phyloP scores from a whole-genome alignment of 2,797 vertebrate genomes.

The Helicolenus hilgendorfi region DNA sequence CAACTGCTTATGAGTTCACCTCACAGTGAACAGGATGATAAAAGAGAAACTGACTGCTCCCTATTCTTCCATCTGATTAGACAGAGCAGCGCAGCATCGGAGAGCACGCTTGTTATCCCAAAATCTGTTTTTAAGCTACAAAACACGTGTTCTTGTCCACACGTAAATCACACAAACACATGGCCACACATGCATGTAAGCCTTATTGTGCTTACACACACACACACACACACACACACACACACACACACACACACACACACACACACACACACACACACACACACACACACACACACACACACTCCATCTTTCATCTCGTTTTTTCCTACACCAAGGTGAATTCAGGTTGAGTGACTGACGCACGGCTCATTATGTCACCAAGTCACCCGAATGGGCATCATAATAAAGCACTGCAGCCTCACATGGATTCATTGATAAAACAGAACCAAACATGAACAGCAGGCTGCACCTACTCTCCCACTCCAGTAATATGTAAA shows the following conservation, averaged over 20 bases:
- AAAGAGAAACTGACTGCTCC: not conserved
- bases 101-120: not conserved
- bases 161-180: not conserved
- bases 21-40: not conserved
- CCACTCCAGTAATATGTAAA: slow-evolving; percentile 46
- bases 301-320: not conserved
- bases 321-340: not conserved
- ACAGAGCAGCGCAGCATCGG: not conserved
- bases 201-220: not conserved
- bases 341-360: not conserved
- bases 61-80: slow-evolving; percentile 8
- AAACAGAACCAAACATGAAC: slow-evolving; percentile 6
- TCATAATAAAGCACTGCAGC: not conserved
- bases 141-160: not conserved
- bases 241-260: not conserved
- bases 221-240: not conserved
- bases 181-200: not conserved
- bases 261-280: not conserved
- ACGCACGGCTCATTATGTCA: not conserved
- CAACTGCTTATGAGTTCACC: not conserved
- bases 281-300: not conserved
- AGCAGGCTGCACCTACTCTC: not conserved
- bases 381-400: not conserved
- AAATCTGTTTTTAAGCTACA: not conserved
- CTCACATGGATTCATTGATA: slow-evolving; percentile 13